phyloP scores from a whole-genome alignment of 2,113 vertebrate species.

The Gila orcuttii region DNA sequence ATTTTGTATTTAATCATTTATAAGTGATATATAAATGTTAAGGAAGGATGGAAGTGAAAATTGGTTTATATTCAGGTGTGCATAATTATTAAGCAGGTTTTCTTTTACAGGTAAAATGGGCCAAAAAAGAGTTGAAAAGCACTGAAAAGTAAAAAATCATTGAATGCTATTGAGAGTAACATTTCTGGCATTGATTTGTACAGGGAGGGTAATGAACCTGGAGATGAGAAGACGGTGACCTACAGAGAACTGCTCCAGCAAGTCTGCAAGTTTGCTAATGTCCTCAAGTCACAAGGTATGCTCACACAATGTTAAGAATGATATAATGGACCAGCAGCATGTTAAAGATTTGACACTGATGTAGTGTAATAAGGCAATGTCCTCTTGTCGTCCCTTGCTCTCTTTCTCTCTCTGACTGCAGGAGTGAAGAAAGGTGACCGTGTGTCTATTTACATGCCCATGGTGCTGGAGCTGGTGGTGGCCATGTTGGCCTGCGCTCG shows the following conservation, averaged over 20 bases:
- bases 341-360: not conserved
- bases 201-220: slow-evolving; percentile 97
- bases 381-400: not conserved
- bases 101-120: too few species aligned
- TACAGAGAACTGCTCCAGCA: slow-evolving; percentile 87
- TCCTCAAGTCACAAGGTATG: slow-evolving; percentile 85
- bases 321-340: not conserved
- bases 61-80: too few species aligned
- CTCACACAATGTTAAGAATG: not conserved
- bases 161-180: too few species aligned
- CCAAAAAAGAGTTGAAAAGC: too few species aligned
- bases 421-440: slow-evolving; percentile 92
- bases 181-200: not conserved
- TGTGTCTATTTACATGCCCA: slow-evolving; percentile 95
- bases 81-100: too few species aligned
- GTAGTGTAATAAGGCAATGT: not conserved
- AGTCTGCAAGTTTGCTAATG: slow-evolving; percentile 93
- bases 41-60: too few species aligned
- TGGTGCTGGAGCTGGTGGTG: slow-evolving; percentile 93
- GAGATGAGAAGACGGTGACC: slow-evolving; percentile 83
- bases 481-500: slow-evolving; percentile 95
- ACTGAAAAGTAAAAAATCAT: too few species aligned
- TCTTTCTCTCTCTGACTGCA: slow-evolving; percentile 51
- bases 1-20: too few species aligned
- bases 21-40: too few species aligned